Percentiles rank a stretch among this genome's conserved stretches.
Conservation (phyloP, 2,797 vertebrate genomes). For the Scleropages formosus region DNA sequence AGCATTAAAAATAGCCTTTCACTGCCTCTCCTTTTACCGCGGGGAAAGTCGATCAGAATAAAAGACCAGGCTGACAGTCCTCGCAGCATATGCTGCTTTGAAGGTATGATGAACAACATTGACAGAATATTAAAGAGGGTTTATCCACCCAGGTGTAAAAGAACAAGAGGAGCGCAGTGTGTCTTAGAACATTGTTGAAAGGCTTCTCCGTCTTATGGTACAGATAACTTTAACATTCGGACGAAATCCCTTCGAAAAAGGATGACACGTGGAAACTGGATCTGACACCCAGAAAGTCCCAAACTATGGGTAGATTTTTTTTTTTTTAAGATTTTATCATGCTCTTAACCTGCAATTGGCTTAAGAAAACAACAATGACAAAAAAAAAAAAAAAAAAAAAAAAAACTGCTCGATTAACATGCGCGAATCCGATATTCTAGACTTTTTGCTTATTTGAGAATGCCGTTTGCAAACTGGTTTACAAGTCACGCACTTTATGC, state of each 20-base stretch:
- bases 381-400: too few relatives aligned
- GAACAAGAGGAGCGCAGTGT: slow-evolving; percentile 28
- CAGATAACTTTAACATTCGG: not conserved
- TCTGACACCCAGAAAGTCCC: not conserved
- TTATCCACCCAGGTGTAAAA: slow-evolving; percentile 8
- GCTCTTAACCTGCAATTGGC: not conserved
- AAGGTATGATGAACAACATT: not conserved
- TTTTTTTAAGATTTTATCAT: not conserved
- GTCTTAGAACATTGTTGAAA: slow-evolving; percentile 12
- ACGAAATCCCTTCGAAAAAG: not conserved
- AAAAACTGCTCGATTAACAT: too few relatives aligned
- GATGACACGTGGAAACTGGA: not conserved
- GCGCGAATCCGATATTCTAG: not conserved
- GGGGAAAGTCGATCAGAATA: slow-evolving; percentile 3
- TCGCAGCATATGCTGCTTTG: not conserved
- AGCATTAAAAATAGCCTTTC: not conserved
- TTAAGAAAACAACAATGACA: too few relatives aligned
- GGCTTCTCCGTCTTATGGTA: slow-evolving; percentile 31
- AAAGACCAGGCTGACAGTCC: not conserved
- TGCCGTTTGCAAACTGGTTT: not conserved
- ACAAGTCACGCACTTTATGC: not conserved
- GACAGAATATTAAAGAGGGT: not conserved
- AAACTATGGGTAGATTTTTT: not conserved
- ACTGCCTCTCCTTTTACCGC: not conserved
- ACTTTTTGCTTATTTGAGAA: not conserved